These are phyloP conservation scores for Dryomyza anilis DNA, from an alignment of 2,888 invertebrate species.

Conservation along the genomic window DNA sequence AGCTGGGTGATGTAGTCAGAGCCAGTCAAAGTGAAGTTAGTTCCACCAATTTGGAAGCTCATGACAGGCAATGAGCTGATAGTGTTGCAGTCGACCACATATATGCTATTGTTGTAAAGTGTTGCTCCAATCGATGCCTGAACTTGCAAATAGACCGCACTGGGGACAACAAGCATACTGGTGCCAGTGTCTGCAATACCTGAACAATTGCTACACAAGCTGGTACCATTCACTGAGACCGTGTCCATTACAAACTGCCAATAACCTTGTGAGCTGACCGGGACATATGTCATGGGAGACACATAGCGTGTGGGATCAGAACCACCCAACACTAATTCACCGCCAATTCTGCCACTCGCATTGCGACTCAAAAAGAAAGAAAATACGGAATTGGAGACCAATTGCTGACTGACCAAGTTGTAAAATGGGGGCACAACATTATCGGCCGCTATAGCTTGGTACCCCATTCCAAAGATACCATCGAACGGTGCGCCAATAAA, in stretches of 20 bases:
- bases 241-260: conserved; percentile 94
- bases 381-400: conserved; percentile 76
- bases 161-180: conserved; percentile 89
- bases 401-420: conserved; percentile 81
- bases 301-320: conserved; percentile 85
- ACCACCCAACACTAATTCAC: conserved; percentile 89
- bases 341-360: conserved; percentile 70
- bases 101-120: conserved; percentile 3
- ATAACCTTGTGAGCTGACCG: conserved; percentile 82
- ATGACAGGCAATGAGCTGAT: conserved; percentile 79
- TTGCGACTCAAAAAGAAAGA: conserved; percentile 88
- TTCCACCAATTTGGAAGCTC: conserved; percentile 75
- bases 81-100: conserved; percentile 74
- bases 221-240: conserved; percentile 63
- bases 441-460: conserved; percentile 83
- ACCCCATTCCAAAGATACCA: conserved; percentile 94
- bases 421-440: conserved; percentile 88
- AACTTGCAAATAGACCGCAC: conserved; percentile 72
- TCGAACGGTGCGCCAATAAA: conserved; percentile 98
- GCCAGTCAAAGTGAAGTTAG: conserved; percentile 74
- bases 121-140: conserved; percentile 69
- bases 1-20: conserved; percentile 74
- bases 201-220: conserved; percentile 76
- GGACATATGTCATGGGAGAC: conserved; percentile 69
- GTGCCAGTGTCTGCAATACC: conserved; percentile 97